Percentiles rank a stretch among this genome's conserved stretches.
Conservation (phyloP, 2,888 invertebrate species). For the Vandiemenella viatica region DNA sequence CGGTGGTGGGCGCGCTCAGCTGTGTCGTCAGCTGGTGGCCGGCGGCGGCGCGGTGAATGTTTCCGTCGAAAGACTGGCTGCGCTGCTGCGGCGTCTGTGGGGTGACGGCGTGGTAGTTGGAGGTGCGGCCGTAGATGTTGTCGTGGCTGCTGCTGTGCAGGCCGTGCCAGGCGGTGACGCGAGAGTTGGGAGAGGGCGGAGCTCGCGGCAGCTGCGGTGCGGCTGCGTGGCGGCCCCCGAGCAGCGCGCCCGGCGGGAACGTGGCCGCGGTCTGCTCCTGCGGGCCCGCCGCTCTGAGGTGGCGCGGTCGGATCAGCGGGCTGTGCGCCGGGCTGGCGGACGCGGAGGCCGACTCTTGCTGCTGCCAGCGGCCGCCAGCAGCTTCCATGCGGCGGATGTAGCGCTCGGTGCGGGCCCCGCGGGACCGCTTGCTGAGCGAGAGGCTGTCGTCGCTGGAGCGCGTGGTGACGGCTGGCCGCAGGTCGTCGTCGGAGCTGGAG, state of each 20-base stretch:
- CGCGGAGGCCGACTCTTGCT: slow-evolving; percentile 30
- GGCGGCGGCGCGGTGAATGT: slow-evolving; percentile 8
- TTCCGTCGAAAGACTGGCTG: slow-evolving; percentile 13
- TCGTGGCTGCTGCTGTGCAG: background rate
- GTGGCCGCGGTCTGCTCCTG: background rate
- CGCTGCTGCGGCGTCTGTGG: slow-evolving; percentile 5
- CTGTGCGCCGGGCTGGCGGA: slow-evolving; percentile 22
- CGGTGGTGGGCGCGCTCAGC: background rate
- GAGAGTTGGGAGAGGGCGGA: background rate
- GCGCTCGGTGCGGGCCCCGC: slow-evolving; percentile 64
- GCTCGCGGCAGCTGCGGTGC: background rate
- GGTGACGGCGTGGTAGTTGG: slow-evolving; percentile 1
- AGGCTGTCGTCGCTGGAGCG: slow-evolving; percentile 33
- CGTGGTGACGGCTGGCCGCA: too few relatives aligned
- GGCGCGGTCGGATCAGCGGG: slow-evolving; percentile 16
- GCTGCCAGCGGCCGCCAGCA: slow-evolving; percentile 45
- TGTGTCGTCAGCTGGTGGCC: too few relatives aligned
- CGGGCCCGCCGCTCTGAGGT: slow-evolving; percentile 1
- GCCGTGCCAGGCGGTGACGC: background rate
- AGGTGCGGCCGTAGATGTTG: background rate
- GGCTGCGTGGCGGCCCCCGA: background rate
- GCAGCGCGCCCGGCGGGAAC: background rate
- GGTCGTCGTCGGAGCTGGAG: slow-evolving; percentile 30
- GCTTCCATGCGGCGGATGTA: slow-evolving; percentile 60
- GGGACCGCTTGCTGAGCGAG: slow-evolving; percentile 44